A percentile compares a stretch with the other conserved stretches of the same genome.
phyloP scores from a whole-genome alignment of 2,113 vertebrate species.

The Plectropomus leopardus region DNA sequence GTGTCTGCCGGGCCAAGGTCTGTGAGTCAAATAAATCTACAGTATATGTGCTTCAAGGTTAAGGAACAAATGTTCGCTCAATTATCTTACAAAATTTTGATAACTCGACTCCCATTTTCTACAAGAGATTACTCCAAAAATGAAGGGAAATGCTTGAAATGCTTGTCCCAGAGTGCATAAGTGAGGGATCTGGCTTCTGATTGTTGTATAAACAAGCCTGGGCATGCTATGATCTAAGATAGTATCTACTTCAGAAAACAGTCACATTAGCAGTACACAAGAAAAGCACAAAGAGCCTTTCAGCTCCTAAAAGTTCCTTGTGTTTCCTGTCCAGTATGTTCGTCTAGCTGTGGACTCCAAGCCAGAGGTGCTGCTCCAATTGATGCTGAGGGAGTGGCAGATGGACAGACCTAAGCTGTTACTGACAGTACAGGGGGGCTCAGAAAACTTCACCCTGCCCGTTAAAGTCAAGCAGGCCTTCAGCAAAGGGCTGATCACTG shows the following conservation, averaged over 20 bases:
- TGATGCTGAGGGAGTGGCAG: constrained; percentile 97
- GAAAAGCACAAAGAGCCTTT: neutral
- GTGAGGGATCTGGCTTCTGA: constrained; percentile 2
- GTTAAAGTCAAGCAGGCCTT: constrained; percentile 91
- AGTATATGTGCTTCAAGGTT: neutral
- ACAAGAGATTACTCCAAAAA: neutral
- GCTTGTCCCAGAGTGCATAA: neutral
- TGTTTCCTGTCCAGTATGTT: constrained; percentile 87
- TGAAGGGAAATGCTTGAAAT: neutral
- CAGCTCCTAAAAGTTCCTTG: neutral
- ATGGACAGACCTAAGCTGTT: constrained; percentile 96
- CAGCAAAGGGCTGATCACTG: constrained; percentile 92
- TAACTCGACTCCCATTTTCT: neutral
- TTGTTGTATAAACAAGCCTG: constrained; percentile 12
- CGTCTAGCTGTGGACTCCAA: constrained; percentile 92
- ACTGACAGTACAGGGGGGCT: constrained; percentile 93
- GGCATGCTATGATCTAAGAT: constrained; percentile 42
- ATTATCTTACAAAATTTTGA: too few species aligned
- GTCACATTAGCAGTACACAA: neutral
- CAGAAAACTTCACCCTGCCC: constrained; percentile 91
- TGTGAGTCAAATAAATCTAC: constrained; percentile 41
- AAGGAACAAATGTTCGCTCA: neutral
- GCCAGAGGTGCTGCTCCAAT: constrained; percentile 88
- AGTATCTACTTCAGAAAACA: constrained; percentile 31
- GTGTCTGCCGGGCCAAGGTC: constrained; percentile 94